Conservation (phyloP, 2,113 vertebrate genomes). For the Machaerirhynchus nigripectus region DNA sequence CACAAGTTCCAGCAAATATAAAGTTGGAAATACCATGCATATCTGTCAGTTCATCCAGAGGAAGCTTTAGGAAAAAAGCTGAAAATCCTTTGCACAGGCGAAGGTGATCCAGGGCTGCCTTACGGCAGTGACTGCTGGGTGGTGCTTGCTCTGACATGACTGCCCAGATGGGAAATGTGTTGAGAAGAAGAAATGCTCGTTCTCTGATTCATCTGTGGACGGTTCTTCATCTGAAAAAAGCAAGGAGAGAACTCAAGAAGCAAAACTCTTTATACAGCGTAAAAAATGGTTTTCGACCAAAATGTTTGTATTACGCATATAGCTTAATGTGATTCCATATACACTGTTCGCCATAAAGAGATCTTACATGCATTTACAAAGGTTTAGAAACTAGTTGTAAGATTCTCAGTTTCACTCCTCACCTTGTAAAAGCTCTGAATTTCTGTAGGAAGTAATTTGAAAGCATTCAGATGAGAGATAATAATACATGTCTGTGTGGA, state of each 20-base stretch:
- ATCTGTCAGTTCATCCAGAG: background rate
- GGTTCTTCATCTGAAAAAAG: background rate
- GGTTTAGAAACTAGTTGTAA: background rate
- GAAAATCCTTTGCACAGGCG: background rate
- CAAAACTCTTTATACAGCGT: background rate
- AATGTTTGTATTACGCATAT: background rate
- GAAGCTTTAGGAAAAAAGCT: background rate
- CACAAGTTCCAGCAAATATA: background rate
- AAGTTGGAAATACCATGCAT: background rate
- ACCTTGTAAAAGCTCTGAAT: background rate
- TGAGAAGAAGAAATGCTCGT: background rate
- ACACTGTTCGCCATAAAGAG: background rate
- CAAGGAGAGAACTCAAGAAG: background rate
- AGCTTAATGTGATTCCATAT: background rate
- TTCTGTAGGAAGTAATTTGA: background rate
- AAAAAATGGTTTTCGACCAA: background rate
- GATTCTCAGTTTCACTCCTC: background rate
- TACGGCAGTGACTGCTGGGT: background rate
- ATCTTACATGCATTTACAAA: background rate
- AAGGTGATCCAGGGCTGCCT: background rate
- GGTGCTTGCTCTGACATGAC: background rate
- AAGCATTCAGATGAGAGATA: background rate
- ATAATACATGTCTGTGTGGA: background rate
- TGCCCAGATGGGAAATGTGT: background rate
- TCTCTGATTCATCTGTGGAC: background rate